Conservation (phyloP, 2,888 invertebrate species). For the Erebia epiphron region DNA sequence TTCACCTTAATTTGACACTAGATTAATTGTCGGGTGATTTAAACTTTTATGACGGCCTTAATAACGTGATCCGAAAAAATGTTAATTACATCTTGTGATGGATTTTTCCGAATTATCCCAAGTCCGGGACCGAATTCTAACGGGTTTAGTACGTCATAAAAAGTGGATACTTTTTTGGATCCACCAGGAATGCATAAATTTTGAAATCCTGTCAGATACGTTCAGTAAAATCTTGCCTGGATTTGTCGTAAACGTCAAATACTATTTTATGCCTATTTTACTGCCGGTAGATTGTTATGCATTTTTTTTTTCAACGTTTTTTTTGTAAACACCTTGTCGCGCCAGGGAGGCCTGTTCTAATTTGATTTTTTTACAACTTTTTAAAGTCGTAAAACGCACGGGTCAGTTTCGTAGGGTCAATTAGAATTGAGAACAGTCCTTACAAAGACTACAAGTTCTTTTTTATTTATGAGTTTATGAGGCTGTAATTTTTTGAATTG, state of each 20-base stretch:
- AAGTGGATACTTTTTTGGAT: conserved; percentile 42
- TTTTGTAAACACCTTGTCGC: conserved; percentile 59
- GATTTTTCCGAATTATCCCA: conserved; percentile 64
- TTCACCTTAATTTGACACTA: conserved; percentile 27
- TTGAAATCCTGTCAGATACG: conserved; percentile 75
- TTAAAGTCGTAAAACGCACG: conserved; percentile 61
- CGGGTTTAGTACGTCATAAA: conserved; percentile 66
- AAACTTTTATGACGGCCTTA: conserved; percentile 29
- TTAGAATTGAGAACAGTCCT: conserved; percentile 57
- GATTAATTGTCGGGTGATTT: conserved; percentile 29
- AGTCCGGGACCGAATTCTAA: conserved; percentile 58
- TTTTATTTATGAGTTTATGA: conserved; percentile 61
- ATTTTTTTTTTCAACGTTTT: conserved; percentile 48
- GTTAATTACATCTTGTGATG: conserved; percentile 64
- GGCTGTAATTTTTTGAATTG: conserved; percentile 46
- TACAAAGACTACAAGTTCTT: conserved; percentile 55
- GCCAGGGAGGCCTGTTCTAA: conserved; percentile 52
- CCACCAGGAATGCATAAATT: conserved; percentile 64
- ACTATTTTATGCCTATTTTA: conserved; percentile 76
- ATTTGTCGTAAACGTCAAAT: conserved; percentile 78
- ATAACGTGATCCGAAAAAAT: conserved; percentile 45
- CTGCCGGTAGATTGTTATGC: conserved; percentile 66
- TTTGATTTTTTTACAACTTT: conserved; percentile 53
- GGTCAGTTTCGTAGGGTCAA: conserved; percentile 59
- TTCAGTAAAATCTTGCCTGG: conserved; percentile 75